These are phyloP conservation scores for Eumaeus atala DNA, from an alignment of 1,140 invertebrate species.

Conservation along the genomic window DNA sequence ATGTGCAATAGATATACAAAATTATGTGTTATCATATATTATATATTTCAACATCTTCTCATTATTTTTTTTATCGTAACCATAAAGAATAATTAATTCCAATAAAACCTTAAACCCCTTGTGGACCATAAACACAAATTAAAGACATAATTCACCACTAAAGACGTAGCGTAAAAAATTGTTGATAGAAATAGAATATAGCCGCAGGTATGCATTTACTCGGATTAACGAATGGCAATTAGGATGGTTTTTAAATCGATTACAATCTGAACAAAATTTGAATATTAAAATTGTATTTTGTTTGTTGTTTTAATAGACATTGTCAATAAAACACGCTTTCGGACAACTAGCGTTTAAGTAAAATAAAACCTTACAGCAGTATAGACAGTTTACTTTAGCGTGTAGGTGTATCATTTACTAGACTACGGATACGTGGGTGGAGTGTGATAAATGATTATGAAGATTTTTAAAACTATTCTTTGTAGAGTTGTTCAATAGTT, in stretches of 20 bases:
- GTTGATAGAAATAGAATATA: neutral
- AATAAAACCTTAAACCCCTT: conserved; percentile 1
- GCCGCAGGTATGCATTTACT: neutral
- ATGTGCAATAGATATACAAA: too few species aligned
- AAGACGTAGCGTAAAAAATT: neutral
- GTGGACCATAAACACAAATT: neutral
- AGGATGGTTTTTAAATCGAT: conserved; percentile 3
- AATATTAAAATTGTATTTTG: conserved; percentile 7
- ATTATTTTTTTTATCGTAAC: neutral
- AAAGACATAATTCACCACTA: neutral
- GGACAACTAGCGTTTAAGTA: neutral
- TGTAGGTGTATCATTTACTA: too few species aligned
- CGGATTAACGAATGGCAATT: conserved; percentile 4
- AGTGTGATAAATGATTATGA: too few species aligned
- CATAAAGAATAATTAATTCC: conserved; percentile 1
- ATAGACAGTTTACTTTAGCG: too few species aligned
- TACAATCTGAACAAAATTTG: neutral
- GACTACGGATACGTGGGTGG: too few species aligned
- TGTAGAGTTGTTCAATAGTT: too few species aligned
- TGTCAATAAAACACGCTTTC: neutral
- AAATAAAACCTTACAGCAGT: neutral
- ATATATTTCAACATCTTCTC: neutral
- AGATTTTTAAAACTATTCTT: too few species aligned
- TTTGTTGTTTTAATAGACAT: neutral
- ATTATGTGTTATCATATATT: too few species aligned